Evolutionary conservation across 1,140 invertebrate species (phyloP), one percentile per base, ranked within the genome.

Genomic region (Acromyrmex echinatior): DNA sequence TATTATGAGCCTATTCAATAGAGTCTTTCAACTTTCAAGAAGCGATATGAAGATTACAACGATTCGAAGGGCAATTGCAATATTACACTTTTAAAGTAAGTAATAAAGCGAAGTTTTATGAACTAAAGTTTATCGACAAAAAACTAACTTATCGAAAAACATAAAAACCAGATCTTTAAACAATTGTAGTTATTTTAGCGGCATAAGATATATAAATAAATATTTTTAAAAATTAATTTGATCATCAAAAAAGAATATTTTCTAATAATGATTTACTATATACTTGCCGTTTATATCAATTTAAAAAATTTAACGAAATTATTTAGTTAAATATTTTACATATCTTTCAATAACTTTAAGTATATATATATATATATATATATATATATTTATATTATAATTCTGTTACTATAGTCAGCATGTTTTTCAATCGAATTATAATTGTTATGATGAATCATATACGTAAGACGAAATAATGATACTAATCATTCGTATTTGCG

Each of bases 261-360:
- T 35, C 18, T 25, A 71, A 71, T 28, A 71, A 9, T 51, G 2
- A 16, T 71, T 51, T 51, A 28, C 6, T 70, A 49, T 10, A 21
- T 10, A 14, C 35, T 73, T 49, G 7, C 2, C 7, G 18, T 21
- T 7, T 9, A 6, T 1, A 9, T 18, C 16, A 28, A 28, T 51
- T 49, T 28, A 53, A 73, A 73, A 73, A 51, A 73, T 73, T 53
- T 18, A 53, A 73, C n/a, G 0, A 73, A 18, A 10, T 49, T 12
- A 35, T 39, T 51, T 9, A 53, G 21, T 45, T 74, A 16, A 39
- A 77, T 63, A 18, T 63, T 31, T 49, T 49, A 9, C 9, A 12
- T 9, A 45, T 39, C 45, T 21, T 68, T 68, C 25, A n/a, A 6
- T 6, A n/a, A n/a, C n/a, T n/a, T n/a, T n/a, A n/a, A n/a, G n/a